These are phyloP conservation scores for Sebastes hopkinsi DNA, from an alignment of 2,797 vertebrate genomes.

Conservation along the genomic window DNA sequence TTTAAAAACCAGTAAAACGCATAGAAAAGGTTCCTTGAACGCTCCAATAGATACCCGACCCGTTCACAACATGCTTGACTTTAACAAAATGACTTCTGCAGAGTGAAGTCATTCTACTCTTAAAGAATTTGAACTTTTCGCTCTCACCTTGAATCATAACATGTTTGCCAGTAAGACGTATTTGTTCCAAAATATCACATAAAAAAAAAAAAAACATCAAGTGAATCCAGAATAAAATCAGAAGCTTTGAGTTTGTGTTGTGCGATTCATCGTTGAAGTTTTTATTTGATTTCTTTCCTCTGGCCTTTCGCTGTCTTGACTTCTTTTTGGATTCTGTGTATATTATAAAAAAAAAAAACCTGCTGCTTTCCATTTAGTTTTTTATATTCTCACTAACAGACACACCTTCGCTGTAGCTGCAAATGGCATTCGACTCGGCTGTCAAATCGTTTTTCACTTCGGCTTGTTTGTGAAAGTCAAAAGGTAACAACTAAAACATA, in stretches of 20 bases:
- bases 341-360: not conserved
- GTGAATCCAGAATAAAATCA: not conserved
- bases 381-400: not conserved
- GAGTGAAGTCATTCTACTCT: not conserved
- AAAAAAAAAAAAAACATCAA: not conserved
- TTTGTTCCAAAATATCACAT: not conserved
- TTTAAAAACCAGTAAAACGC: not conserved
- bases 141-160: not conserved
- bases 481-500: constrained; percentile 12
- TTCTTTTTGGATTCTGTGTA: not conserved
- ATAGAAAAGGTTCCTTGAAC: not conserved
- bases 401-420: not conserved
- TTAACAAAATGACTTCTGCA: not conserved
- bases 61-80: not conserved
- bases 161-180: no score
- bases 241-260: not conserved
- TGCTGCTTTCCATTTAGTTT: not conserved
- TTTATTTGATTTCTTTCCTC: not conserved
- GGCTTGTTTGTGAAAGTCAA: constrained; percentile 40
- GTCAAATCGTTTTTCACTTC: constrained; percentile 9
- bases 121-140: not conserved
- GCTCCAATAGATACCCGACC: not conserved
- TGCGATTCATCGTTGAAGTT: not conserved
- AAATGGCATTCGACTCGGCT: not conserved
- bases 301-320: not conserved